These are phyloP conservation scores for Brachypteracias leptosomus DNA, from an alignment of 2,113 vertebrate species.

Conservation along the genomic window DNA sequence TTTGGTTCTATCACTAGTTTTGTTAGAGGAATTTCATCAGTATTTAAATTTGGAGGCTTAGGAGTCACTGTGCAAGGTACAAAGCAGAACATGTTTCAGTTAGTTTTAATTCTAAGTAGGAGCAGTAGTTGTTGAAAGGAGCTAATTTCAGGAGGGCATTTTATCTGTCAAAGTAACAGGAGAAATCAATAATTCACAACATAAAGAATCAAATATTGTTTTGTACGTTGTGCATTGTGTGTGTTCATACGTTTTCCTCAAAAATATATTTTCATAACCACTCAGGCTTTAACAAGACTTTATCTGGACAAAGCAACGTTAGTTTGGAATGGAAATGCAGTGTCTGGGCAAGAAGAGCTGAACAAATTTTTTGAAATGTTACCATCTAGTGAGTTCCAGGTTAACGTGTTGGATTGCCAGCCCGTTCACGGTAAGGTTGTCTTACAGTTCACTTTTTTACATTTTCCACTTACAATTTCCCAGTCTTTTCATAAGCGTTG, in stretches of 20 bases:
- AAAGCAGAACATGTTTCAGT: neutral
- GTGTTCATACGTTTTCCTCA: neutral
- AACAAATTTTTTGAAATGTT: constrained; percentile 94
- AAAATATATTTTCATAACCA: neutral
- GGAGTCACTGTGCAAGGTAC: neutral
- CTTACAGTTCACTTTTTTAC: neutral
- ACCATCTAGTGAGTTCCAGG: constrained; percentile 94
- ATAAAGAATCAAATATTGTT: neutral
- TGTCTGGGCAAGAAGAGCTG: constrained; percentile 90
- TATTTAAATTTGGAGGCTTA: neutral
- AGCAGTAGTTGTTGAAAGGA: neutral
- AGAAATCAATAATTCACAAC: neutral
- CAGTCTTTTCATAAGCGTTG: neutral
- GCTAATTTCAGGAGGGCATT: neutral
- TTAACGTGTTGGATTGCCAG: constrained; percentile 92
- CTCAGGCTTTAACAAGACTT: constrained; percentile 86
- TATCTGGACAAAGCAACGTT: constrained; percentile 94
- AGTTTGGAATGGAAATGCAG: constrained; percentile 95
- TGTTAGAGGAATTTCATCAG: neutral
- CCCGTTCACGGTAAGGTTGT: constrained; percentile 88
- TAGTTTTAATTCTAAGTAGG: neutral
- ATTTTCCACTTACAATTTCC: neutral
- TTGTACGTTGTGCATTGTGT: neutral
- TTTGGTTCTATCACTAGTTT: neutral
- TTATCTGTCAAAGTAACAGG: neutral